Percentiles rank a stretch among this genome's conserved stretches.
phyloP scores from a whole-genome alignment of 2,113 vertebrate genomes.

The Perca flavescens region DNA sequence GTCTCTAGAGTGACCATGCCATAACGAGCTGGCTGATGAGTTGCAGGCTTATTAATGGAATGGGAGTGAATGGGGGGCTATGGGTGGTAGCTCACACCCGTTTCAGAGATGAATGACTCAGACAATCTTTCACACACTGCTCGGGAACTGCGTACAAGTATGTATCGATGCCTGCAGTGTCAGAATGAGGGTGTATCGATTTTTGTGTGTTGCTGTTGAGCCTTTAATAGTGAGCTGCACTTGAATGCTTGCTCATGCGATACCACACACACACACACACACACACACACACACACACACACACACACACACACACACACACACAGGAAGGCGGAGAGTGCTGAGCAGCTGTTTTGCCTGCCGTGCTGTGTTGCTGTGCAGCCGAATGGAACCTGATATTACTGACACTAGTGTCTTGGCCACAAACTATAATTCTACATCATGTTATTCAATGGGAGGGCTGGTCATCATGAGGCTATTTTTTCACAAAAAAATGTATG shows the following conservation, averaged over 20 bases:
- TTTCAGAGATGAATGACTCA: slow-evolving; percentile 33
- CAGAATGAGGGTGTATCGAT: slow-evolving; percentile 52
- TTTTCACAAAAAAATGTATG: slow-evolving; percentile 20
- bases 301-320: slow-evolving; percentile 4
- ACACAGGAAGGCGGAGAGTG: slow-evolving; percentile 34
- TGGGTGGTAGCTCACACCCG: slow-evolving; percentile 42
- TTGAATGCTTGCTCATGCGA: slow-evolving; percentile 59
- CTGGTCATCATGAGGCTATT: slow-evolving; percentile 30
- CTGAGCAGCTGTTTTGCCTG: slow-evolving; percentile 70
- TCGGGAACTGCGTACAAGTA: slow-evolving; percentile 11
- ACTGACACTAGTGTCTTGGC: slow-evolving; percentile 35
- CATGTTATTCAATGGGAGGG: slow-evolving; percentile 40
- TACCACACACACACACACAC: background rate
- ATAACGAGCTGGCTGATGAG: slow-evolving; percentile 73
- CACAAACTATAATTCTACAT: slow-evolving; percentile 54
- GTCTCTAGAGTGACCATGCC: slow-evolving; percentile 66
- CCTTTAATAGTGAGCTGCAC: slow-evolving; percentile 1
- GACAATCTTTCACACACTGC: slow-evolving; percentile 37
- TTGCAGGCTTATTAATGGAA: slow-evolving; percentile 56
- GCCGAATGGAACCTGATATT: slow-evolving; percentile 59
- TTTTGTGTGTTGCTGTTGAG: slow-evolving; percentile 40
- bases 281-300: slow-evolving; percentile 3
- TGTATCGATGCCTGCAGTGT: slow-evolving; percentile 26
- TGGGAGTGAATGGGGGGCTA: slow-evolving; percentile 22
- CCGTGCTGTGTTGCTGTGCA: slow-evolving; percentile 48